Conservation (phyloP, 2,888 invertebrate genomes). For the Drymonia ruficornis region DNA sequence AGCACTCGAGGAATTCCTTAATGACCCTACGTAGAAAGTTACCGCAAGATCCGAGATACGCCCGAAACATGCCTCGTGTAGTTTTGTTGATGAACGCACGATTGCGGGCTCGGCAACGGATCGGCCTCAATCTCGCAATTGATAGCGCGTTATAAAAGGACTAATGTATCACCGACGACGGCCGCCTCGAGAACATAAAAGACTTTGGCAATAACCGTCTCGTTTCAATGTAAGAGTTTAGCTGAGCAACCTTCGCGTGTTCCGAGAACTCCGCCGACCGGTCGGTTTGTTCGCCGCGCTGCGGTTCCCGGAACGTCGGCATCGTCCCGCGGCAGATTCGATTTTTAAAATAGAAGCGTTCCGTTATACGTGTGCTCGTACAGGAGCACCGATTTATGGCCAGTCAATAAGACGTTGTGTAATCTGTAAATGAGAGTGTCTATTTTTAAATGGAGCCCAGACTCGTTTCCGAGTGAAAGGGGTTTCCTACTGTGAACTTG, state of each 20-base stretch:
- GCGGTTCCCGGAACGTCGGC: constrained; percentile 67
- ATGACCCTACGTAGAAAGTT: constrained; percentile 50
- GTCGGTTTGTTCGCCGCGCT: constrained; percentile 51
- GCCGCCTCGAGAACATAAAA: constrained; percentile 45
- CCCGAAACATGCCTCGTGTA: constrained; percentile 36
- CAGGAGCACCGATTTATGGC: constrained; percentile 62
- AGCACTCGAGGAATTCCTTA: constrained; percentile 48
- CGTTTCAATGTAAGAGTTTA: constrained; percentile 65
- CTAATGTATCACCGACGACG: constrained; percentile 44
- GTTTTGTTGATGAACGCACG: constrained; percentile 34
- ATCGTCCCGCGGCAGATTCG: constrained; percentile 63
- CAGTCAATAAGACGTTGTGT: constrained; percentile 69
- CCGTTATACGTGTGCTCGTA: constrained; percentile 59
- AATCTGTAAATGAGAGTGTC: constrained; percentile 66
- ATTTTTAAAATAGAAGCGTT: constrained; percentile 78
- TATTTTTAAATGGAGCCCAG: constrained; percentile 64
- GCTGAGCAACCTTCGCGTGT: constrained; percentile 72
- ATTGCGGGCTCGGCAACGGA: constrained; percentile 32
- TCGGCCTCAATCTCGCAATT: constrained; percentile 53
- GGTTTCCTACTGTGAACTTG: constrained; percentile 67
- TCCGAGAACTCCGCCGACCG: constrained; percentile 71
- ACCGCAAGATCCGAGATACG: constrained; percentile 47
- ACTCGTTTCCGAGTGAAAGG: constrained; percentile 73
- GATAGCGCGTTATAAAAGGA: constrained; percentile 51
- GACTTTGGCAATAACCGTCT: constrained; percentile 68